Conservation (phyloP, 2,113 vertebrate genomes). For the Vulpes vulpes region DNA sequence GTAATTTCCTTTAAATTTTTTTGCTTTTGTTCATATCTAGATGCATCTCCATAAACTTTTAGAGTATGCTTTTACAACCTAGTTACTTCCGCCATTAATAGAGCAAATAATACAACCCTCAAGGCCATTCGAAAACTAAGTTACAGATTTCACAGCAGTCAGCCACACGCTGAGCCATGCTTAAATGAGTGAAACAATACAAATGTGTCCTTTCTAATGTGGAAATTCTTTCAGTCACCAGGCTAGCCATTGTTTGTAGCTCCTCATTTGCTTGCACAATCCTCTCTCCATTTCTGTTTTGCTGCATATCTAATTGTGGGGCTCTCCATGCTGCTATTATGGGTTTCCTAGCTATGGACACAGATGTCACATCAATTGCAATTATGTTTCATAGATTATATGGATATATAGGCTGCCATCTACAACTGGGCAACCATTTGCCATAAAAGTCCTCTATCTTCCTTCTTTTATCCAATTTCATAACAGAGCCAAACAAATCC, state of each 20-base stretch:
- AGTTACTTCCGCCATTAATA: background rate
- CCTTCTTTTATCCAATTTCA: background rate
- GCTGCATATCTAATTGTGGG: background rate
- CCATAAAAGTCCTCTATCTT: background rate
- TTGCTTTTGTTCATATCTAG: background rate
- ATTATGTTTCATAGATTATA: background rate
- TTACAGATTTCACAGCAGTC: background rate
- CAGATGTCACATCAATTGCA: background rate
- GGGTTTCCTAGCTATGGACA: background rate
- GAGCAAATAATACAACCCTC: background rate
- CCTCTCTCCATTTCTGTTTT: background rate
- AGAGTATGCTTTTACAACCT: background rate
- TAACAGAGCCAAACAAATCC: background rate
- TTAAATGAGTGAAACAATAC: background rate
- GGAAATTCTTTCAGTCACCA: background rate
- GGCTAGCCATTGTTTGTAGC: background rate
- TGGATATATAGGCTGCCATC: background rate
- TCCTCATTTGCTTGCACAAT: background rate
- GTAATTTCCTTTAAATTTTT: background rate
- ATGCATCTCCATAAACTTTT: background rate
- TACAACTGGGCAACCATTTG: background rate
- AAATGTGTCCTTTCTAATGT: background rate
- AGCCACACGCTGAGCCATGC: background rate
- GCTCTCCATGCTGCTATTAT: background rate
- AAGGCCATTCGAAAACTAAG: background rate